Base-by-base conservation (phyloP, 2,888 invertebrate genomes). In the Cheilosia scutellata region DNA sequence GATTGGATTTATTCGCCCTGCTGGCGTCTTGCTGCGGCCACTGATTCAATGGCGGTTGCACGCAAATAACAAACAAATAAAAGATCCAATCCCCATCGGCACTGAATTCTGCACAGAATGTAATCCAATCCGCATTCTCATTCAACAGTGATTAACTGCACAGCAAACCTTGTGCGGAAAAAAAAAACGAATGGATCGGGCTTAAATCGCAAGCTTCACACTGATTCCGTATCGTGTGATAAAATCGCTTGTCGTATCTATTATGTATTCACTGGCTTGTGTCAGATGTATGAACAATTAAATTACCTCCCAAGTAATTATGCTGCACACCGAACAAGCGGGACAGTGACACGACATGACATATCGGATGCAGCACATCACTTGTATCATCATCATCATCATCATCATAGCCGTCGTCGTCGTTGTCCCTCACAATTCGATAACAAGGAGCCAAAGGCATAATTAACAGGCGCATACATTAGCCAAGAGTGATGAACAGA, bases 221-320 rank as follows among this genome's bases (percentile, higher is more conserved):
- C 79, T 53, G 79, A 79, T 84, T 63, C 62, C 27, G 31, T 20
- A 20, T 63, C 58, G 37, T 5, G 37, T 40, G 60, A 83, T 70
- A 71, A 75, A 70, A 31, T 58, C 47, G 55, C 84, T 62, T 62
- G 79, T 72, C 60, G 72, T 63, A 63, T 63, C 74, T 37, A 42
- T 51, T 62, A 47, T 29, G 49, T 40, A 51, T 66, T 47, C 60
- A 51, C 27, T 55, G 58, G 58, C 58, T 53, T 27, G 47, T 66
- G 72, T 68, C 84, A 51, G 82, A 31, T 82, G 27, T 25, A 72
- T 68, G 76, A 68, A 76, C 86, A 86, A 86, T 86, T 86, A 76
- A 86, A 86, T 86, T 86, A 86, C 82, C 82, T n/a, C 53, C 33
- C 49, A 51, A 82, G 82, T 77, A 77, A 86, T 86, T 86, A 86